Evolutionary conservation across 2,888 invertebrate genomes (phyloP).

Genomic region (Osmoderma eremita): DNA sequence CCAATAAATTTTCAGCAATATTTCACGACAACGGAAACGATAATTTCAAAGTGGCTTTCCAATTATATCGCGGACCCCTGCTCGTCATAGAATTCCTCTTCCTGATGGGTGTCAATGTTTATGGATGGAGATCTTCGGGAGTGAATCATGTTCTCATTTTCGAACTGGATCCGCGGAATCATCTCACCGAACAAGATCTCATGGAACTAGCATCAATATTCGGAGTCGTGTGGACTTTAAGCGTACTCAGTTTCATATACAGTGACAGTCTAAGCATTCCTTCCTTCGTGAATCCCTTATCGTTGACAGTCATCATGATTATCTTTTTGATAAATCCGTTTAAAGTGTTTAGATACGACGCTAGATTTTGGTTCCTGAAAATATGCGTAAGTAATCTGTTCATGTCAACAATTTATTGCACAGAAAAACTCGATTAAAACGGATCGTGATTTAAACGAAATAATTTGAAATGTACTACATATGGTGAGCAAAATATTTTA

Average conservation of each 20-base stretch:
- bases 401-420: too few relatives aligned
- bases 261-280: slow-evolving; percentile 75
- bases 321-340: slow-evolving; percentile 81
- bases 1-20: slow-evolving; percentile 59
- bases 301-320: slow-evolving; percentile 74
- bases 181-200: slow-evolving; percentile 78
- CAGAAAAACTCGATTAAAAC: too few relatives aligned
- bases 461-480: too few relatives aligned
- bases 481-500: too few relatives aligned
- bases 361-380: slow-evolving; percentile 78
- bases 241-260: slow-evolving; percentile 74
- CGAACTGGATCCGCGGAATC: slow-evolving; percentile 82
- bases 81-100: slow-evolving; percentile 80
- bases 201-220: slow-evolving; percentile 82
- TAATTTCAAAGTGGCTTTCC: slow-evolving; percentile 76
- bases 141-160: slow-evolving; percentile 88
- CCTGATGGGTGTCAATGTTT: slow-evolving; percentile 82
- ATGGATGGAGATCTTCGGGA: slow-evolving; percentile 83
- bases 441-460: too few relatives aligned
- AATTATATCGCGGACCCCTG: slow-evolving; percentile 82
- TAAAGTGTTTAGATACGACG: slow-evolving; percentile 78
- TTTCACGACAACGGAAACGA: slow-evolving; percentile 66
- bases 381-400: slow-evolving; percentile 66
- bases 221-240: slow-evolving; percentile 79
- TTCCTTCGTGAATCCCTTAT: slow-evolving; percentile 80